Base-by-base conservation (phyloP, 2,888 invertebrate genomes). In the Chymomyza caudatula region DNA sequence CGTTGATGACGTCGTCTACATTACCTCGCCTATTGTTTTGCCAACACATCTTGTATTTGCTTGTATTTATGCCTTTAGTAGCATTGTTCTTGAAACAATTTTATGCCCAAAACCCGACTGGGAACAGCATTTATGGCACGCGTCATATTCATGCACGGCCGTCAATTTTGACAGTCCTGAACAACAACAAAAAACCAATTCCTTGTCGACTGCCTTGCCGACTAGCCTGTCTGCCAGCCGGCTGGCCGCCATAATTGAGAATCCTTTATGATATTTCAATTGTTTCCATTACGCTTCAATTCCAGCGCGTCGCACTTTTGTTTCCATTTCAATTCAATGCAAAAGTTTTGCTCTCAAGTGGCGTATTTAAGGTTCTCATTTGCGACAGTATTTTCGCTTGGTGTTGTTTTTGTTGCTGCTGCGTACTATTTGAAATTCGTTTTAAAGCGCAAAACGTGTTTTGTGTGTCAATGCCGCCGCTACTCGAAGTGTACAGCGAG, bases 361-460 rank as follows among this genome's bases (percentile, higher is more conserved):
- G 83, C 83, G 81, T 85, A 88, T 88, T 89, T 89, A 85, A 79
- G 87, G 76, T 72, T 84, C 80, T 86, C 84, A 87, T 88, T 87
- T 79, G 89, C 88, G 88, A 87, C 88, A 86, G 81, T 85, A 75
- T 83, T 77, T 47, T 51, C 62, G 25, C 42, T 49, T 37, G 67
- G 66, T 57, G 67, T 59, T 66, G 60, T 44, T 54, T 55, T 56
- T 68, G 17, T 67, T 42, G 25, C 55, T 59, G 52, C 25, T 59
- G 47, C 25, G n/a, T 57, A 25, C 23, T 54, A 64, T 67, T 63
- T 52, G 66, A 76, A 68, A 63, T 62, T 56, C 61, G 63, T 74
- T 84, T 78, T 73, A 70, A 75, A 78, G 71, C 61, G 59, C 20
- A 42, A 63, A 63, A 68, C 61, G 23, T 54, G 56, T 69, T 75